phyloP scores from a whole-genome alignment of 2,797 vertebrate genomes.

The Chelonia mydas region DNA sequence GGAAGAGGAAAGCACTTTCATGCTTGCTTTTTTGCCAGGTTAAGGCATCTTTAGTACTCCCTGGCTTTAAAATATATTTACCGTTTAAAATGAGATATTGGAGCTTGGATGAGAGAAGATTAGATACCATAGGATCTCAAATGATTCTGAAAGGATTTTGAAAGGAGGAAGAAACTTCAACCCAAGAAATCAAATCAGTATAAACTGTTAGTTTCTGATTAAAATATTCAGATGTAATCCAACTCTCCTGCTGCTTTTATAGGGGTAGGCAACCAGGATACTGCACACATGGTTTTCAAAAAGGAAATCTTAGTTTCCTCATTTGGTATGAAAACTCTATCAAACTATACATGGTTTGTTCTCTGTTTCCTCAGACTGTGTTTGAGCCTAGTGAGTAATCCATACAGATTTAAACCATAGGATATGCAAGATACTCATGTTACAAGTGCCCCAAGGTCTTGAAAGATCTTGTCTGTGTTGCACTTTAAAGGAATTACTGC shows the following conservation, averaged over 20 bases:
- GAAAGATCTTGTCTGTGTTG: neutral
- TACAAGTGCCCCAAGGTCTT: conserved; percentile 55
- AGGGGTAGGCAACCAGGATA: neutral
- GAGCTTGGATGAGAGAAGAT: neutral
- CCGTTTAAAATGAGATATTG: neutral
- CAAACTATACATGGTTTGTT: conserved; percentile 48
- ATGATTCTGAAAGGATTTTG: conserved; percentile 5
- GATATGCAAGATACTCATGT: conserved; percentile 55
- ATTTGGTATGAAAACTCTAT: conserved; percentile 52
- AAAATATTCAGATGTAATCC: neutral
- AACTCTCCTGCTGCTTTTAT: neutral
- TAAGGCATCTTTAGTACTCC: neutral
- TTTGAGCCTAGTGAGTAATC: conserved; percentile 61
- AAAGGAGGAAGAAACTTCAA: neutral
- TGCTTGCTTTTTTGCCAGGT: neutral
- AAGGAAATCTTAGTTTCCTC: conserved; percentile 38
- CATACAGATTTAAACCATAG: conserved; percentile 55
- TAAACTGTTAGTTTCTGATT: neutral
- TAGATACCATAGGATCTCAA: neutral
- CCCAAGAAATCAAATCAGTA: neutral
- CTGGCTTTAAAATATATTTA: neutral
- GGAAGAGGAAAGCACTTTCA: neutral
- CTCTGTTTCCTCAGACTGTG: conserved; percentile 61
- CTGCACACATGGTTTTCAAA: conserved; percentile 14
- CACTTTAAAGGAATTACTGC: conserved; percentile 31